Evolutionary conservation across 2,797 vertebrate genomes (phyloP).

Genomic region (Sebastes matsubarae): DNA sequence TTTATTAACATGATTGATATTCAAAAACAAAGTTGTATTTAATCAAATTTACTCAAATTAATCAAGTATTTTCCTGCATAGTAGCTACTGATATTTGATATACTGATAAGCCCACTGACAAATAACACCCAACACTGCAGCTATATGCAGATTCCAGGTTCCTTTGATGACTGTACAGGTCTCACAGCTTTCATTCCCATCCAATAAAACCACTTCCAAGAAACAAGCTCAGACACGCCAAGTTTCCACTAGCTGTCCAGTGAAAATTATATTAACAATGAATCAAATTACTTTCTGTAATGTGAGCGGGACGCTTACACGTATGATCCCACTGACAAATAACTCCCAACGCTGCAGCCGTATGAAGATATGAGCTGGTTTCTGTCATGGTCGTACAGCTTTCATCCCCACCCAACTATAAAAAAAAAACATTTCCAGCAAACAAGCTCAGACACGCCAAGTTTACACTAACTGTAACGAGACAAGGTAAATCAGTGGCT

Average conservation of each 20-base stretch:
- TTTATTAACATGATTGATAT: neutral
- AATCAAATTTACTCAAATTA: neutral
- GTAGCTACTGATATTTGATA: too few species aligned
- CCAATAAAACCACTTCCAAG: neutral
- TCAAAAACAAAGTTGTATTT: neutral
- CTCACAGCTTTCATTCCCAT: neutral
- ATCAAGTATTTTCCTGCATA: neutral
- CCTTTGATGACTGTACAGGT: neutral
- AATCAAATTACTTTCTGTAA: neutral
- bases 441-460: neutral
- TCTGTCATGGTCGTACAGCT: neutral
- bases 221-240: neutral
- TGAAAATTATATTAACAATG: neutral
- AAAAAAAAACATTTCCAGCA: neutral
- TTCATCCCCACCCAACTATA: too few species aligned
- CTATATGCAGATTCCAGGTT: neutral
- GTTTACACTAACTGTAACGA: neutral
- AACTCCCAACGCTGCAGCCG: neutral
- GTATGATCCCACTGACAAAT: neutral
- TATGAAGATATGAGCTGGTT: neutral
- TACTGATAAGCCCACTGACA: neutral
- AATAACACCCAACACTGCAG: neutral
- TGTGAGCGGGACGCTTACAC: neutral
- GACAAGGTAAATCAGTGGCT: neutral
- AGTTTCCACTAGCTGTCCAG: neutral